A percentile compares a stretch with the other conserved stretches of the same genome.
phyloP scores from a whole-genome alignment of 2,888 invertebrate genomes.

The Hirtodrosophila trivittata region DNA sequence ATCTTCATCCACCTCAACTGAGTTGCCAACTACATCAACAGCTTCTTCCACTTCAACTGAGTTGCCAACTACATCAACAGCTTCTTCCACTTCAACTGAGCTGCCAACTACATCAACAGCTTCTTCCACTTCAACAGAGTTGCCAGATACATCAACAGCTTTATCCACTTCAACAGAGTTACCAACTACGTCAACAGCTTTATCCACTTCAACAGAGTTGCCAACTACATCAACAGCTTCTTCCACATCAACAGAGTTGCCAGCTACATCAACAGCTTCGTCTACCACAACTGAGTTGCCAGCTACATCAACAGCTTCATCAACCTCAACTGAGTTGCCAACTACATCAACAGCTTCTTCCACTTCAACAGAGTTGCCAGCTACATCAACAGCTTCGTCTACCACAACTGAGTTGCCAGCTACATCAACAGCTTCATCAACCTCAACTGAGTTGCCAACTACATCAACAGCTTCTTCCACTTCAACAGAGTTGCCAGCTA shows the following conservation, averaged over 20 bases:
- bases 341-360: neutral
- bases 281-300: neutral
- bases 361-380: no score
- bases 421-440: neutral
- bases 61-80: neutral
- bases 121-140: slow-evolving; percentile 1
- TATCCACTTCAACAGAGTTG: slow-evolving; percentile 5
- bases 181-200: slow-evolving; percentile 5
- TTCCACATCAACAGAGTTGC: neutral
- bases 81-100: neutral
- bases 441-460: slow-evolving; percentile 4
- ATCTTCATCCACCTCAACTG: neutral
- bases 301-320: neutral
- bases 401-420: no score
- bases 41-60: no score
- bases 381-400: no score
- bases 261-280: neutral
- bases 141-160: neutral
- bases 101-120: neutral
- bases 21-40: neutral
- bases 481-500: neutral
- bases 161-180: slow-evolving; percentile 6
- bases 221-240: neutral
- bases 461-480: neutral
- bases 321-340: neutral